These are phyloP conservation scores for Drosophila santomea DNA, from an alignment of 1,140 invertebrate genomes.

Conservation along the genomic window DNA sequence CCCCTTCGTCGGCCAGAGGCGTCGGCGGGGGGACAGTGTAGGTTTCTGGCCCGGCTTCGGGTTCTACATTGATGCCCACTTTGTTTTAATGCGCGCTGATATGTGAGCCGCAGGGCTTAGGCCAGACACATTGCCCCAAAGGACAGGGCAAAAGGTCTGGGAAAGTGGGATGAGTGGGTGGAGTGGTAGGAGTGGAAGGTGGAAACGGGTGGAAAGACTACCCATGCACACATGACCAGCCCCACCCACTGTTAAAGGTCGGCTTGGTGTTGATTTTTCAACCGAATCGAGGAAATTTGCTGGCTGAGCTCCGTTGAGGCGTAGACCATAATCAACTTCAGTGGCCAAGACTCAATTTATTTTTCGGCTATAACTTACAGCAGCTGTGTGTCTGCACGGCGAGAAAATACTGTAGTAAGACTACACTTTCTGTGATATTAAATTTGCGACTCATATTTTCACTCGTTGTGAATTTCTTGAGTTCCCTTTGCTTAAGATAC, in stretches of 20 bases:
- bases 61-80: slow-evolving; percentile 77
- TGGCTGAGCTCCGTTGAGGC: slow-evolving; percentile 77
- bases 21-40: slow-evolving; percentile 16
- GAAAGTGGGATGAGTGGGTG: too few relatives aligned
- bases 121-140: slow-evolving; percentile 48
- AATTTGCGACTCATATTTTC: too few relatives aligned
- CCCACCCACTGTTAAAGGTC: slow-evolving; percentile 1
- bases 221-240: slow-evolving; percentile 15
- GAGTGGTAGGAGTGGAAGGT: neutral
- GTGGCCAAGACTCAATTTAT: slow-evolving; percentile 81
- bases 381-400: slow-evolving; percentile 43
- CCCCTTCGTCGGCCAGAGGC: slow-evolving; percentile 9
- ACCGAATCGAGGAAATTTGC: slow-evolving; percentile 80
- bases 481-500: neutral
- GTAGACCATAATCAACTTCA: slow-evolving; percentile 81
- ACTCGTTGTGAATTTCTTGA: neutral
- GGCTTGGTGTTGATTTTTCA: slow-evolving; percentile 75
- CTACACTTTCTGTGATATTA: neutral
- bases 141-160: slow-evolving; percentile 19
- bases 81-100: slow-evolving; percentile 81
- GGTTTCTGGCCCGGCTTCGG: slow-evolving; percentile 40
- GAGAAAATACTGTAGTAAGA: neutral
- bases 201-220: slow-evolving; percentile 5
- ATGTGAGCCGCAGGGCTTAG: slow-evolving; percentile 80
- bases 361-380: slow-evolving; percentile 69